Evolutionary conservation across 2,113 vertebrate genomes (phyloP), one percentile per base, ranked within the genome.

Genomic region (Tupaia chinensis): DNA sequence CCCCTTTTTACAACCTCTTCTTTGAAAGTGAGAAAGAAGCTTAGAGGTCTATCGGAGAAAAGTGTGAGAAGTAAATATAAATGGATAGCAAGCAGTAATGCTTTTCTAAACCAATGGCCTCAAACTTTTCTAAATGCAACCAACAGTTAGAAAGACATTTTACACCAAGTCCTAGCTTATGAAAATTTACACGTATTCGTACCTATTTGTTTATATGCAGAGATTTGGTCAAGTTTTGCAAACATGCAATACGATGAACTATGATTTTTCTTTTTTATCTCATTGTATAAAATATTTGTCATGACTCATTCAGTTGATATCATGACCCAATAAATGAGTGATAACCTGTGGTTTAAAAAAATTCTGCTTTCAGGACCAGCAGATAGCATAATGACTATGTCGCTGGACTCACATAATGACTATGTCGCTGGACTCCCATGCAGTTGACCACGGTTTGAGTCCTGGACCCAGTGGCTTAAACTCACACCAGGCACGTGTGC

Each of bases 51-150:
- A 1, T 66, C 56, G 22, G 65, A 87, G 53, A 95, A 95, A 96
- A 27, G 5, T 61, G 13, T 65, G 69, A 54, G 96, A 87, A 96
- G 58, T 83, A 69, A 93, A 60, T 34, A 60, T 65, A 61, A 66
- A 85, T 83, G 63, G 7, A 89, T 25, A 29, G 58, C 23, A 72
- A 74, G 17, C 13, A 58, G 32, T 44, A 61, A 95, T 20, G 16
- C 25, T 83, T 87, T 95, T 29, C 66, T 60, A 94, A 95, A 79
- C 16, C 69, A 86, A 27, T 76, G 56, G 29, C 74, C 94, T 82
- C 74, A 73, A 60, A 65, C 20, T 66, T 82, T 81, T 94, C 61
- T 78, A 63, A 90, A 53, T 34, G 22, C 54, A 85, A 73, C 23
- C 32, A 93, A 70, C 2, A 68, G 58, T 68, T 14, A 87, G 56